Base-by-base conservation (phyloP, 2,797 vertebrate genomes). In the Cynopterus sphinx region DNA sequence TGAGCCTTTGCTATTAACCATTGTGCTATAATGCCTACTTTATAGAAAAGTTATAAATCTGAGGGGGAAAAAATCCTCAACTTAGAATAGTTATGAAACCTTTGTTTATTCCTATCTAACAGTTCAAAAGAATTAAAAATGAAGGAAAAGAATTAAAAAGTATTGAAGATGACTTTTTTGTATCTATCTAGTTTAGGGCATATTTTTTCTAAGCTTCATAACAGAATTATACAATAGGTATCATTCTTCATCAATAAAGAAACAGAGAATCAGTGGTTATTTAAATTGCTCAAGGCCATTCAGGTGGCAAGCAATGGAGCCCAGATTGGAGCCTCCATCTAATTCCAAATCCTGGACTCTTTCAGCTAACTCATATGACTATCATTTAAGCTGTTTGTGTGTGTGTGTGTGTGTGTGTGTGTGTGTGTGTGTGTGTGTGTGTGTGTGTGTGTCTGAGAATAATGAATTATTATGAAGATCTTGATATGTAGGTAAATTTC, bases 111-210 rank as follows among this genome's bases (percentile, higher is more conserved):
- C 70, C 41, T 84, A 2, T 22, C 46, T 94, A 78, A 53, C 26
- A 92, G 21, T 67, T 73, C 81, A 13, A 75, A 96, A 89, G 26
- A 78, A 16, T 94, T 92, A 75, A 51, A 78, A 88, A 91, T 16
- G 36, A 70, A 57, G 26, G 31, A 46, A 88, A 61, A 87, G 43
- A 61, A 5, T 53, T 92, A 28, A 5, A 82, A 85, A 79, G 6
- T 75, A 82, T 94, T 89, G 17, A 95, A 82, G 28, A 33, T 92
- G 28, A 68, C 17, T 92, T 36, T 63, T 71, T 90, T 77, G 1
- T 68, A 67, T 63, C 26, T 81, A 4, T 87, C 17, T 71, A 2
- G 33, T 55, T 39, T 63, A 65, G 57, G 28, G n/a, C 17, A 22
- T 65, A 43, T 41, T 74, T 91, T 96, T 74, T 39, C 51, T 68